phyloP scores from a whole-genome alignment of 2,113 vertebrate genomes.

The Empidonax traillii region DNA sequence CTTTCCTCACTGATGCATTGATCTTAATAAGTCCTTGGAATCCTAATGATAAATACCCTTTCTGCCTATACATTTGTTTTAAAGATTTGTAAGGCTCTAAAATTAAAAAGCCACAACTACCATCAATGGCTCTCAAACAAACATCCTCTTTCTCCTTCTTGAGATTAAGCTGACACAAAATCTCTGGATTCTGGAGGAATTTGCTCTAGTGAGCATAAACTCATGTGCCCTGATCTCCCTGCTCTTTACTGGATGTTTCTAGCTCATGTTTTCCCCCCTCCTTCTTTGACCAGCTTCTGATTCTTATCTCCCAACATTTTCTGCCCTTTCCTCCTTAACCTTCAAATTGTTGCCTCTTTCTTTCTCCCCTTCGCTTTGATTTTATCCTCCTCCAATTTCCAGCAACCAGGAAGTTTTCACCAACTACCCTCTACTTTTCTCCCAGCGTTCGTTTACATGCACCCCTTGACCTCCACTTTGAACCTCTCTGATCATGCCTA shows the following conservation, averaged over 20 bases:
- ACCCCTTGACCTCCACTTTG: neutral
- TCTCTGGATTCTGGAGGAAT: neutral
- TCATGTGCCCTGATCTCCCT: accelerated
- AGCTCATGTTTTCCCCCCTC: neutral
- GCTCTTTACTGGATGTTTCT: neutral
- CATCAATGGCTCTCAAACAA: neutral
- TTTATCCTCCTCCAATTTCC: neutral
- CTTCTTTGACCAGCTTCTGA: neutral
- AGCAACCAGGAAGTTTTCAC: neutral
- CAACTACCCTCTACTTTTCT: neutral
- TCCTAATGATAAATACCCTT: neutral
- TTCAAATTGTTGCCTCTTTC: neutral
- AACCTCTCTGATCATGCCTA: neutral
- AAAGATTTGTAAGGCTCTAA: neutral
- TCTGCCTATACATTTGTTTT: neutral
- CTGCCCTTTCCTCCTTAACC: neutral
- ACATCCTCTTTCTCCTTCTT: neutral
- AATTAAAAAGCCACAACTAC: neutral
- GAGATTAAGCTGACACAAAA: neutral
- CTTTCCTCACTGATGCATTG: neutral
- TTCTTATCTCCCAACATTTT: neutral
- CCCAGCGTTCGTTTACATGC: neutral
- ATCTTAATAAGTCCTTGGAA: neutral
- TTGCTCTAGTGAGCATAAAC: neutral
- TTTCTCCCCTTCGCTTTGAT: neutral